Percentiles rank a stretch among this genome's conserved stretches.
These are phyloP conservation scores for Solenodon paradoxus DNA, from an alignment of 2,113 vertebrate genomes.

Conservation along the genomic window DNA sequence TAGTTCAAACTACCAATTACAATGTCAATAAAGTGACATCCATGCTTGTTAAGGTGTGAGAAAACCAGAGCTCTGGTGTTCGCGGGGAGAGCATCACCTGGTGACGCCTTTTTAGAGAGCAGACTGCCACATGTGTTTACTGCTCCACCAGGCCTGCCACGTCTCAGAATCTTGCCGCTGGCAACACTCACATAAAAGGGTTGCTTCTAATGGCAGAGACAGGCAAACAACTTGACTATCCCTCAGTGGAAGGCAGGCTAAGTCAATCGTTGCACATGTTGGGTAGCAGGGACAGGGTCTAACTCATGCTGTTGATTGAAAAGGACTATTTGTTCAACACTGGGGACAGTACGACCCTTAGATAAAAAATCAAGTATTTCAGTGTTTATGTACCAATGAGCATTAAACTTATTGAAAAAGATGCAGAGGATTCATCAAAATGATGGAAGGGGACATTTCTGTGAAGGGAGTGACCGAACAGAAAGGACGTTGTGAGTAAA, in stretches of 20 bases:
- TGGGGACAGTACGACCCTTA: no score
- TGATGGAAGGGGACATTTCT: background rate
- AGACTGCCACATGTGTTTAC: background rate
- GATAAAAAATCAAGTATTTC: background rate
- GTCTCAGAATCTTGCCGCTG: background rate
- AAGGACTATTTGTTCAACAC: background rate
- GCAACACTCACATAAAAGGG: background rate
- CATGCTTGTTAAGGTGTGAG: background rate
- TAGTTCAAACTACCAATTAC: background rate
- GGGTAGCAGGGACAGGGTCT: background rate
- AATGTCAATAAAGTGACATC: background rate
- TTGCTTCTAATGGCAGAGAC: background rate
- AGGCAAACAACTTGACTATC: background rate
- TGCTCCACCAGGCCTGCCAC: background rate
- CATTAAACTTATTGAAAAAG: background rate
- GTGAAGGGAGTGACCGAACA: background rate
- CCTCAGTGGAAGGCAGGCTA: background rate
- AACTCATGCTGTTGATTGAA: background rate
- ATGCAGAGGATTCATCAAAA: background rate
- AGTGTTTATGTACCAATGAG: background rate
- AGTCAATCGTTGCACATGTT: background rate
- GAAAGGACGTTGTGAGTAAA: background rate
- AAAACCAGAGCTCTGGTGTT: background rate
- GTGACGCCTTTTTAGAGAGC: background rate
- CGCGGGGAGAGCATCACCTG: background rate